These are phyloP conservation scores for Schizothorax lantsangensis DNA, from an alignment of 2,797 vertebrate genomes.

Conservation along the genomic window DNA sequence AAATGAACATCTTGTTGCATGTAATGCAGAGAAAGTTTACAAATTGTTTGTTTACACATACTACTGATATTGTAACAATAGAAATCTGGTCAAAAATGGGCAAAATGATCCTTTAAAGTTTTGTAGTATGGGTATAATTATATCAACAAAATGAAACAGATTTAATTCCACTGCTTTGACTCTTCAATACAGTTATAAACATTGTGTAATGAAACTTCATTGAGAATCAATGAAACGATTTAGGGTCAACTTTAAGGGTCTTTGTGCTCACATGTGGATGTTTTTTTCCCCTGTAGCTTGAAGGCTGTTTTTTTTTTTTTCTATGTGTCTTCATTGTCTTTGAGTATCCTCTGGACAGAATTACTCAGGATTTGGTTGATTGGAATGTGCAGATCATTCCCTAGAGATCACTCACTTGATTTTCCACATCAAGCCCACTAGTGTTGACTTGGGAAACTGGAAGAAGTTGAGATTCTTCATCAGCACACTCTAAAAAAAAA, in stretches of 20 bases:
- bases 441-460: not conserved
- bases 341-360: slow-evolving; percentile 9
- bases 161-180: not conserved
- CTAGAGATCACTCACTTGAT: slow-evolving; percentile 6
- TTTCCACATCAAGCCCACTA: not conserved
- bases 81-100: not conserved
- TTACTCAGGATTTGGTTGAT: not conserved
- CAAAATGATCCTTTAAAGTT: not conserved
- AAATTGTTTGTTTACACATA: not conserved
- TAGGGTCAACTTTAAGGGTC: not conserved
- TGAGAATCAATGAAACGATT: not conserved
- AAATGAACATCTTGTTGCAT: not conserved
- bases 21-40: not conserved
- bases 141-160: not conserved
- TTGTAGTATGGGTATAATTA: not conserved
- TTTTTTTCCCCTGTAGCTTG: not conserved
- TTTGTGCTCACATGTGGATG: not conserved
- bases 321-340: not conserved
- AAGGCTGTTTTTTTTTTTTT: not conserved
- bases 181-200: not conserved
- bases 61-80: not conserved
- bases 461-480: not conserved
- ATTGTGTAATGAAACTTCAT: not conserved
- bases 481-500: not conserved
- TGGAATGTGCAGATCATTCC: not conserved